Percentiles rank a stretch among this genome's conserved stretches.
These are phyloP conservation scores for Leptodactylus fallax DNA, from an alignment of 2,797 vertebrate species.

Conservation along the genomic window DNA sequence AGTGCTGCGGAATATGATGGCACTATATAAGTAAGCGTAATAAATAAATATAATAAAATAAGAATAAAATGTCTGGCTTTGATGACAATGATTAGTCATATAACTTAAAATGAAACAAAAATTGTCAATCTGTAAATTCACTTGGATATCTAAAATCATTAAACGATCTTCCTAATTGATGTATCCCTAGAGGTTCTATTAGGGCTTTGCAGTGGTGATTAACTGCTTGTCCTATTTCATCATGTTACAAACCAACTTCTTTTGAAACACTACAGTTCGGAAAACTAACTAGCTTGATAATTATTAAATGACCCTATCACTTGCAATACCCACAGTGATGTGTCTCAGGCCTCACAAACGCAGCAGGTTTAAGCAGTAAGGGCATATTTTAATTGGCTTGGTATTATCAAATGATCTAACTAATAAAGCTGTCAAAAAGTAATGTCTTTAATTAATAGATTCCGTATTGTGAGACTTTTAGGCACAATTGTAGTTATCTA, in stretches of 20 bases:
- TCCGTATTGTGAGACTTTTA: conserved; percentile 31
- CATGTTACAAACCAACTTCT: conserved; percentile 70
- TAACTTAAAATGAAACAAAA: conserved; percentile 1
- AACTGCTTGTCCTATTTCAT: conserved; percentile 70
- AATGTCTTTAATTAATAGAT: conserved; percentile 55
- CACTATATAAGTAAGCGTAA: too few species aligned
- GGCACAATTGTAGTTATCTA: conserved; percentile 1
- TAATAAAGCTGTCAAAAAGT: conserved; percentile 20
- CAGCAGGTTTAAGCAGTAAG: conserved; percentile 46
- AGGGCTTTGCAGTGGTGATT: conserved; percentile 72
- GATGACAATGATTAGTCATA: conserved; percentile 64
- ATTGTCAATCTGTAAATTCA: conserved; percentile 73
- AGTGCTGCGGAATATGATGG: too few species aligned
- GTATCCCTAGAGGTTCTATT: conserved; percentile 66
- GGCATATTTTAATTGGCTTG: conserved; percentile 48
- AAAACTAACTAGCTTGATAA: conserved; percentile 73
- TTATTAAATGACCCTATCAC: conserved; percentile 66
- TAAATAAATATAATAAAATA: too few species aligned
- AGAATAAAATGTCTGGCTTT: conserved; percentile 41
- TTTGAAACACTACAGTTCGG: conserved; percentile 71
- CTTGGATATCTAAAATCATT: conserved; percentile 76
- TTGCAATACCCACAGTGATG: conserved; percentile 51
- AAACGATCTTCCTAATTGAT: conserved; percentile 69
- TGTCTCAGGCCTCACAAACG: conserved; percentile 65
- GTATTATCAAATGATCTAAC: conserved; percentile 56